Percentiles rank a stretch among this genome's conserved stretches.
Conservation (phyloP, 2,113 vertebrate species). For the Crotalus viridis region DNA sequence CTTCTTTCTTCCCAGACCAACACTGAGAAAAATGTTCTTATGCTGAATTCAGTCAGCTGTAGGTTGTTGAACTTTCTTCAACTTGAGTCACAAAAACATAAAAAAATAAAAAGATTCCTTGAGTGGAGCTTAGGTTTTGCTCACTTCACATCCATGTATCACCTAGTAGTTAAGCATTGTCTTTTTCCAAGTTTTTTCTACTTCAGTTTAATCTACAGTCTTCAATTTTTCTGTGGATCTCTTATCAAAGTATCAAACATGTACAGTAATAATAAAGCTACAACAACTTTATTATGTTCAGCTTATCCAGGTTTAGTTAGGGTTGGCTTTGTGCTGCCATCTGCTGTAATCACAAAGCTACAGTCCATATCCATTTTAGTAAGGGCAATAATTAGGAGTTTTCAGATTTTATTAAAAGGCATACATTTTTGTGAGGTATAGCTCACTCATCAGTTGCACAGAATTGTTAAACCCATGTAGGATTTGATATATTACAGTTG, state of each 20-base stretch:
- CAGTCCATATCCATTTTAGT: neutral
- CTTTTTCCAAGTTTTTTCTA: too few relatives aligned
- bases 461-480: too few relatives aligned
- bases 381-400: neutral
- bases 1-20: neutral
- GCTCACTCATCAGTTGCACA: neutral
- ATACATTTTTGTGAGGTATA: neutral
- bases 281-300: too few relatives aligned
- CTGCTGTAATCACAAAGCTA: neutral
- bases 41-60: neutral
- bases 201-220: too few relatives aligned
- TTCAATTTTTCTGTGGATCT: too few relatives aligned
- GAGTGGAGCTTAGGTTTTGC: too few relatives aligned
- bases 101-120: too few relatives aligned
- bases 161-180: too few relatives aligned
- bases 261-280: neutral
- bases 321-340: neutral
- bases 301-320: neutral
- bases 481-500: neutral
- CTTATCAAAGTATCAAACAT: neutral
- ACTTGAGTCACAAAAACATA: too few relatives aligned
- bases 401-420: neutral
- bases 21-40: neutral
- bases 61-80: neutral
- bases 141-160: too few relatives aligned